A percentile compares a stretch with the other conserved stretches of the same genome.
These are phyloP conservation scores for Limenitis camilla DNA, from an alignment of 2,888 invertebrate species.

Conservation along the genomic window DNA sequence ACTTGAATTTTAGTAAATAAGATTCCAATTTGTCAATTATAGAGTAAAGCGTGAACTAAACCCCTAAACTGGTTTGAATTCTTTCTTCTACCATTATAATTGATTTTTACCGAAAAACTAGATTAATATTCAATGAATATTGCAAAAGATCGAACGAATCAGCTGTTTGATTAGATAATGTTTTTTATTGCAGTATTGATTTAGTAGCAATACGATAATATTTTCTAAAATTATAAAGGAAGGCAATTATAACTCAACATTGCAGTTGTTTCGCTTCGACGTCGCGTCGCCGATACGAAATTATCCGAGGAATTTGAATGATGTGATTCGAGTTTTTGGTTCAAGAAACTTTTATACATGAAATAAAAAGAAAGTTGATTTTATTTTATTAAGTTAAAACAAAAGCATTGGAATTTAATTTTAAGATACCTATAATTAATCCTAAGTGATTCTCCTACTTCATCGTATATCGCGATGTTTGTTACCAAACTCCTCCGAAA, in stretches of 20 bases:
- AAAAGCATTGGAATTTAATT: background rate
- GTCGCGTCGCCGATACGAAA: conserved; percentile 16
- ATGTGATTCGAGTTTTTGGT: conserved; percentile 17
- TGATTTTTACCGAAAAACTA: conserved; percentile 30
- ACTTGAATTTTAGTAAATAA: conserved; percentile 78
- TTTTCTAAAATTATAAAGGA: conserved; percentile 6
- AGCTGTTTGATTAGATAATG: too few species aligned
- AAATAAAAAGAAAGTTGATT: conserved; percentile 7
- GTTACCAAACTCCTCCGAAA: too few species aligned
- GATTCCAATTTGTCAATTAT: conserved; percentile 83
- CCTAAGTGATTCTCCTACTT: too few species aligned
- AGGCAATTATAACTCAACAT: conserved; percentile 8
- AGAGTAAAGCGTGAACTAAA: conserved; percentile 68
- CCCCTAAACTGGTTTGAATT: conserved; percentile 67
- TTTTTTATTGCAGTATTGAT: too few species aligned
- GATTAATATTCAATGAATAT: too few species aligned
- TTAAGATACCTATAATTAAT: background rate
- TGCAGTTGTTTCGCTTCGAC: conserved; percentile 12
- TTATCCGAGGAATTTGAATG: conserved; percentile 25
- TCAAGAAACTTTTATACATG: conserved; percentile 12
- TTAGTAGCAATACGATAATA: too few species aligned
- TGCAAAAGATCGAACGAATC: too few species aligned
- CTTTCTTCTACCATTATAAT: conserved; percentile 59
- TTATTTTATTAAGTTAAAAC: background rate
- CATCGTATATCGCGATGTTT: background rate